Conservation (phyloP, 2,797 vertebrate genomes). For the Lagodon rhomboides region DNA sequence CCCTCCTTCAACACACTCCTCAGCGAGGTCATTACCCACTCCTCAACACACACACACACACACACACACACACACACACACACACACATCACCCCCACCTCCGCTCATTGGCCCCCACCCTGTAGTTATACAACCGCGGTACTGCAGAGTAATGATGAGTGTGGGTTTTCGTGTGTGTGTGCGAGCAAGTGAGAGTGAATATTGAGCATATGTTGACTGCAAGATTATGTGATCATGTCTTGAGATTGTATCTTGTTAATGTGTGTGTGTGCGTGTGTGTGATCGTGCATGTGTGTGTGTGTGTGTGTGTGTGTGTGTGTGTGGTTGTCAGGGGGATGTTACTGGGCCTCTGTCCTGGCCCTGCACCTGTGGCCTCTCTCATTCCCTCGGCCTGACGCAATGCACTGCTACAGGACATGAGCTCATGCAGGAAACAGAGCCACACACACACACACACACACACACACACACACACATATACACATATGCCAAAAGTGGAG, state of each 20-base stretch:
- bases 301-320: constrained; percentile 31
- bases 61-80: constrained; percentile 32
- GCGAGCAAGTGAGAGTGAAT: constrained; percentile 38
- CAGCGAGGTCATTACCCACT: constrained; percentile 64
- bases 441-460: constrained; percentile 69
- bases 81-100: constrained; percentile 31
- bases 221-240: constrained; percentile 50
- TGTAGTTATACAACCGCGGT: constrained; percentile 72
- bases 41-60: constrained; percentile 36
- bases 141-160: constrained; percentile 70
- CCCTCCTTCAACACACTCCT: constrained; percentile 51
- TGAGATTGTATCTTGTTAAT: constrained; percentile 28
- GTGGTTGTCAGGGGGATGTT: constrained; percentile 75
- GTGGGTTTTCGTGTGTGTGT: constrained; percentile 22
- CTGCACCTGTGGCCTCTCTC: constrained; percentile 91
- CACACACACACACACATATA: constrained; percentile 57
- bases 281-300: constrained; percentile 5
- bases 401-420: constrained; percentile 91
- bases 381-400: constrained; percentile 90
- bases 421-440: constrained; percentile 90
- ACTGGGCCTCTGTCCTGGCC: constrained; percentile 83
- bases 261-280: constrained; percentile 3
- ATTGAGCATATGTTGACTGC: constrained; percentile 54
- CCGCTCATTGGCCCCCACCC: constrained; percentile 54
- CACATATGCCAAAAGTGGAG: constrained; percentile 82